Percentiles rank a stretch among this genome's conserved stretches.
Conservation (phyloP, 2,113 vertebrate genomes). For the Urocolius indicus region DNA sequence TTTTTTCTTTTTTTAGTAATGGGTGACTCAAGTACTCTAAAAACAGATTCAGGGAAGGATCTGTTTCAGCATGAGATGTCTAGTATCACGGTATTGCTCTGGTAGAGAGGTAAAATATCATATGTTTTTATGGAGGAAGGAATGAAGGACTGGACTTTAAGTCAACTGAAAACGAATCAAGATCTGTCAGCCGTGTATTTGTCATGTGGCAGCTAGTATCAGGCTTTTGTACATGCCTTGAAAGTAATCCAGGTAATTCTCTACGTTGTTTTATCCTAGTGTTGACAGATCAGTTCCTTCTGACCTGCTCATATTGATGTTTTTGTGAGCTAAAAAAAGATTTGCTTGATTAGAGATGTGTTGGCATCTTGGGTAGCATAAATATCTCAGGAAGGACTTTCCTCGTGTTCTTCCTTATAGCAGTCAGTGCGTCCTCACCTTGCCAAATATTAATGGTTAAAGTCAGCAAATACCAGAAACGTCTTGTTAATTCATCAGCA, state of each 20-base stretch:
- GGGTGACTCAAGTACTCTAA: neutral
- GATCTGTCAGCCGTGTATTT: neutral
- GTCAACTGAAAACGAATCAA: neutral
- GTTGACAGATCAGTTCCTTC: conserved; percentile 27
- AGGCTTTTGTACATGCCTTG: neutral
- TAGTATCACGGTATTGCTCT: neutral
- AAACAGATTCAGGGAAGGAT: neutral
- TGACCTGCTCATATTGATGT: neutral
- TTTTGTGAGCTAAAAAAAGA: neutral
- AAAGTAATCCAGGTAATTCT: neutral
- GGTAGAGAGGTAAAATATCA: neutral
- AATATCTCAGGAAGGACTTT: neutral
- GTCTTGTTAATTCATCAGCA: neutral
- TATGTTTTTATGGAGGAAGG: neutral
- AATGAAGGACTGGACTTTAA: neutral
- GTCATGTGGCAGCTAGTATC: neutral
- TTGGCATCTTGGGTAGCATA: neutral
- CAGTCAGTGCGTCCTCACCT: neutral
- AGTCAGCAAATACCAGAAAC: conserved; percentile 12
- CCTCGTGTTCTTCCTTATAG: neutral
- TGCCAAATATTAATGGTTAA: neutral
- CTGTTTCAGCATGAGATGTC: neutral
- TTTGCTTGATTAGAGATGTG: neutral
- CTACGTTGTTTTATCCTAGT: neutral
- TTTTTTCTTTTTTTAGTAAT: neutral